Conservation (phyloP, 2,888 invertebrate species). For the Dynastes hyllus region DNA sequence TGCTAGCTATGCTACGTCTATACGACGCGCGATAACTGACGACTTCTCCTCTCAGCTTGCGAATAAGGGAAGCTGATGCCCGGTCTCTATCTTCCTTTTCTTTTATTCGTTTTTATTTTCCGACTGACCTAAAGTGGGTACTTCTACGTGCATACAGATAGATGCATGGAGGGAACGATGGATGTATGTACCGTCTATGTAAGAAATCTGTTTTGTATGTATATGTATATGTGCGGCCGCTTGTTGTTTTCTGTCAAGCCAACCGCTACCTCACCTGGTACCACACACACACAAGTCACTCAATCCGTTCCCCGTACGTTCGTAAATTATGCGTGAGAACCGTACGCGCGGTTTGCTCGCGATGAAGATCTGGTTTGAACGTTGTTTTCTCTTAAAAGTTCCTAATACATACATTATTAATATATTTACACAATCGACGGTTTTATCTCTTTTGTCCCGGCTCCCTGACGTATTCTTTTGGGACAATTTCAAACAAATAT, state of each 20-base stretch:
- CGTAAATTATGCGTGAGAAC: constrained; percentile 16
- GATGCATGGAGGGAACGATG: neutral
- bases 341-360: neutral
- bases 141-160: neutral
- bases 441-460: too few species aligned
- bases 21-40: too few species aligned
- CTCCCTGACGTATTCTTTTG: too few species aligned
- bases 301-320: neutral
- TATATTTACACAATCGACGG: too few species aligned
- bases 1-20: too few species aligned
- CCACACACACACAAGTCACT: neutral
- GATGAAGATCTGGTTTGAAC: too few species aligned
- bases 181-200: neutral
- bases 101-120: neutral
- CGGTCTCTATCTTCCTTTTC: too few species aligned
- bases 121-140: constrained; percentile 9
- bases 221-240: neutral
- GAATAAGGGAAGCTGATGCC: too few species aligned
- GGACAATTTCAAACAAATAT: too few species aligned
- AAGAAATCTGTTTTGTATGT: neutral
- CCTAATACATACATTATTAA: too few species aligned
- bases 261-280: neutral
- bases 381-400: too few species aligned
- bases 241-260: neutral
- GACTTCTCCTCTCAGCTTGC: too few species aligned